phyloP scores from a whole-genome alignment of 2,888 invertebrate genomes.

The Stratiomys singularior region DNA sequence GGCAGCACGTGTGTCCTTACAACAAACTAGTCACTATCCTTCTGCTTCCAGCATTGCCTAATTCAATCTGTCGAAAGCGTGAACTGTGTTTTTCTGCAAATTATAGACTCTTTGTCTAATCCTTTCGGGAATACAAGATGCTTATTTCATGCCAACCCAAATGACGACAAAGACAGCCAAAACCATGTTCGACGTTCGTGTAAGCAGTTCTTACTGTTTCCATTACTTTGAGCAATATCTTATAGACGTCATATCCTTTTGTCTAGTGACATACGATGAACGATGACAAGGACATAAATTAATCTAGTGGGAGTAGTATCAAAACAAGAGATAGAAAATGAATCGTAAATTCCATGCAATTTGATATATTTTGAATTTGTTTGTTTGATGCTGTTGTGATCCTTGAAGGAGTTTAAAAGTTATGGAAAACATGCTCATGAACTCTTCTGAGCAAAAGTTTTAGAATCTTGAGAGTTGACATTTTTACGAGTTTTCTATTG shows the following conservation, averaged over 20 bases:
- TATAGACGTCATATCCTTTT: not conserved
- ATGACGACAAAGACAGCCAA: too few relatives aligned
- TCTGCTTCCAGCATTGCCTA: too few relatives aligned
- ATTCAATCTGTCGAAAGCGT: too few relatives aligned
- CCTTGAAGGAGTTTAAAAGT: not conserved
- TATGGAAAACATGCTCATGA: not conserved
- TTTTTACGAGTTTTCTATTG: too few relatives aligned
- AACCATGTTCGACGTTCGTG: not conserved
- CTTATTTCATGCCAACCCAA: too few relatives aligned
- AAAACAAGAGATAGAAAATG: not conserved
- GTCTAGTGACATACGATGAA: not conserved
- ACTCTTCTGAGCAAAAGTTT: not conserved
- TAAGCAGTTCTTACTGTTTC: not conserved
- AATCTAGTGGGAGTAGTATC: not conserved
- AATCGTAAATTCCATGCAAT: slow-evolving; percentile 11
- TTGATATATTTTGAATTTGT: not conserved
- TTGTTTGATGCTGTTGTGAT: too few relatives aligned
- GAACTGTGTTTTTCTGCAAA: too few relatives aligned
- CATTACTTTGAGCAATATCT: not conserved
- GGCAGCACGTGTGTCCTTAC: too few relatives aligned
- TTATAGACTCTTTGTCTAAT: too few relatives aligned
- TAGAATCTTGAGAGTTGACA: too few relatives aligned
- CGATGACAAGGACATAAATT: slow-evolving; percentile 7
- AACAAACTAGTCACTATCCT: too few relatives aligned
- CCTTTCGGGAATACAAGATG: too few relatives aligned